Base-by-base conservation (phyloP, 2,113 vertebrate genomes). In the Nannospalax galili region DNA sequence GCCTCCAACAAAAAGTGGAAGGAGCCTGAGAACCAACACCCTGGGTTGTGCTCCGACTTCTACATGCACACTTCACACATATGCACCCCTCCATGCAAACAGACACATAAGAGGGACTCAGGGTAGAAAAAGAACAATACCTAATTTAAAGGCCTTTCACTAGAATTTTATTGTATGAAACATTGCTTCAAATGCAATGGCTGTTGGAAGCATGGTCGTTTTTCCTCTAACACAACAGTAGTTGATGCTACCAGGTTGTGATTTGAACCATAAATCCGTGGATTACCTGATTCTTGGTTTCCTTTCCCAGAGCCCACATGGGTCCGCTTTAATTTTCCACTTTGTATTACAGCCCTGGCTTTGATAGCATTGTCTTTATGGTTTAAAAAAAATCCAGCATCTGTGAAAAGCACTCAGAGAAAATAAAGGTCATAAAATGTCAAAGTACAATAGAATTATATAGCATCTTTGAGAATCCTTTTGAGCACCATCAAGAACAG, bases 401-500 rank as follows among this genome's bases (percentile, higher is more conserved):
- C 60, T 92, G 28, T 62, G 65, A 67, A 93, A 92, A 62, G 20
- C 28, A 30, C 60, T 93, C 37, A 35, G 80, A 87, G 52, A 77
- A 87, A 84, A 88, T 9, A 20, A 93, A 93, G 45, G 37, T 35
- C n/a, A n/a, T 81, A 64, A 92, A 94, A 78, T 92, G 73, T 75
- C 67, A 58, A 62, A 73, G 40, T 37, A 24, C 67, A 74, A 88
- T 48, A 69, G 73, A 90, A 35, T 81, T 81, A 37, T 60, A 70
- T 58, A 45, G 67, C 45, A 14, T 92, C 45, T 84, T 92, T 67
- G 48, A 60, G 74, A 32, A 3, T 64, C 15, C 64, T 85, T 86
- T 67, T 78, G 84, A 84, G 58, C 22, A 60, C 12, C 5, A 1
- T 1, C 0, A 8, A 88, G 78, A 80, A 79, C 48, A 52, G 64